Conservation (phyloP, 2,888 invertebrate species). For the Acronicta psi region DNA sequence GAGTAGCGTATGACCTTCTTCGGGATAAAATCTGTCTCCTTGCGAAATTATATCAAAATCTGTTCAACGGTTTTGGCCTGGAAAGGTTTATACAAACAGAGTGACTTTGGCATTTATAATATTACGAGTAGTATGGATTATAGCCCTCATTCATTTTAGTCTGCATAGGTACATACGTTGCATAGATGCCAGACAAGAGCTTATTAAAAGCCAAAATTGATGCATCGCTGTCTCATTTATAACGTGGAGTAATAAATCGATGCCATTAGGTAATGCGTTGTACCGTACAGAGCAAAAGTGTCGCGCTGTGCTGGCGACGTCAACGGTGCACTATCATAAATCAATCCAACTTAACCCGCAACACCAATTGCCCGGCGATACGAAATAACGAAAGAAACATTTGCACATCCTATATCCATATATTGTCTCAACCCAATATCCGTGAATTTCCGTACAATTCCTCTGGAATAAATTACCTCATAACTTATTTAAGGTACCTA, state of each 20-base stretch:
- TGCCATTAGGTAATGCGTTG: slow-evolving; percentile 40
- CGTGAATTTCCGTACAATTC: slow-evolving; percentile 23
- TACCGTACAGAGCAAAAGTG: slow-evolving; percentile 23
- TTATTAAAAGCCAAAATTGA: slow-evolving; percentile 43
- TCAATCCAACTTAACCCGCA: slow-evolving; percentile 41
- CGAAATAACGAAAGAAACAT: slow-evolving; percentile 18
- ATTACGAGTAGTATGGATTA: too few relatives aligned
- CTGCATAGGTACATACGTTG: neutral
- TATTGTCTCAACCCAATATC: slow-evolving; percentile 22
- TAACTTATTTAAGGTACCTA: slow-evolving; percentile 22
- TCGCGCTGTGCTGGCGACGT: slow-evolving; percentile 28
- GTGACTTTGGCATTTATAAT: too few relatives aligned
- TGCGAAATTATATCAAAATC: too few relatives aligned
- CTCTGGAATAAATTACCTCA: slow-evolving; percentile 23
- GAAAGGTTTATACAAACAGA: too few relatives aligned
- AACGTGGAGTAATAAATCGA: slow-evolving; percentile 38
- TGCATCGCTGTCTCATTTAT: slow-evolving; percentile 29
- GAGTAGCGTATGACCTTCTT: too few relatives aligned
- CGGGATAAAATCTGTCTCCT: too few relatives aligned
- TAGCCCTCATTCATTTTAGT: neutral
- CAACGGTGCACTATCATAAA: slow-evolving; percentile 45
- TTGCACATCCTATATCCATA: slow-evolving; percentile 9
- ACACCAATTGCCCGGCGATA: slow-evolving; percentile 26
- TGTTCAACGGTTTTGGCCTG: too few relatives aligned
- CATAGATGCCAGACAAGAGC: slow-evolving; percentile 32